phyloP scores from a whole-genome alignment of 2,113 vertebrate genomes.

The Chaetodon auriga region DNA sequence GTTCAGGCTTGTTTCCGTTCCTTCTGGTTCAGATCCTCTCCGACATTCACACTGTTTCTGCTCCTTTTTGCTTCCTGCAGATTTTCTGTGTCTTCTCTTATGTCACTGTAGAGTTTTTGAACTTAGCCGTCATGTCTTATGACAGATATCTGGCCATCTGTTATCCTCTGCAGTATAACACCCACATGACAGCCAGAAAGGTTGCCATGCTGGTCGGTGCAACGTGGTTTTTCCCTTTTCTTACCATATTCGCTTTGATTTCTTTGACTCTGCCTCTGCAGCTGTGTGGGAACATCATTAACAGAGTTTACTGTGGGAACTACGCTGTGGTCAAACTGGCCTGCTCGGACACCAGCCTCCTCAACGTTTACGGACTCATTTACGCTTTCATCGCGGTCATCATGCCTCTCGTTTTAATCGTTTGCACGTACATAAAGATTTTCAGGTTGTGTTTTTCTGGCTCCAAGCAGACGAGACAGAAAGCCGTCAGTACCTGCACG shows the following conservation, averaged over 20 bases:
- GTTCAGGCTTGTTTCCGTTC: too few relatives aligned
- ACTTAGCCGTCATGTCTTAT: conserved; percentile 50
- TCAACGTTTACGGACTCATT: conserved; percentile 9
- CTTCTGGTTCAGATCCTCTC: too few relatives aligned
- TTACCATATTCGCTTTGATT: not conserved
- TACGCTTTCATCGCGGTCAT: not conserved
- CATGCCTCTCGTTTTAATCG: not conserved
- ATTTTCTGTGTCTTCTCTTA: not conserved
- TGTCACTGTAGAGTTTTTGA: not conserved
- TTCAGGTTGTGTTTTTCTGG: conserved; percentile 47
- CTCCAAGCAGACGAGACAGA: conserved; percentile 19
- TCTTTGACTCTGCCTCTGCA: conserved; percentile 23
- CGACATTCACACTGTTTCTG: too few relatives aligned
- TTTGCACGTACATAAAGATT: conserved; percentile 51
- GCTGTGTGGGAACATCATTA: conserved; percentile 67
- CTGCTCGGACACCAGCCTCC: conserved; percentile 59
- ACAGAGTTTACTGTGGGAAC: conserved; percentile 70
- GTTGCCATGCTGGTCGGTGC: not conserved
- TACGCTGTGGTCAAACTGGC: conserved; percentile 65
- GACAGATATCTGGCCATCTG: conserved; percentile 59
- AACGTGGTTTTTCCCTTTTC: conserved; percentile 46
- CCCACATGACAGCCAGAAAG: not conserved
- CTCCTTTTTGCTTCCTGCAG: too few relatives aligned
- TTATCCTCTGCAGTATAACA: not conserved
- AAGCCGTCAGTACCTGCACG: conserved; percentile 67